Conservation (phyloP, 2,888 invertebrate genomes). For the Lepetodrilus schrolli region DNA sequence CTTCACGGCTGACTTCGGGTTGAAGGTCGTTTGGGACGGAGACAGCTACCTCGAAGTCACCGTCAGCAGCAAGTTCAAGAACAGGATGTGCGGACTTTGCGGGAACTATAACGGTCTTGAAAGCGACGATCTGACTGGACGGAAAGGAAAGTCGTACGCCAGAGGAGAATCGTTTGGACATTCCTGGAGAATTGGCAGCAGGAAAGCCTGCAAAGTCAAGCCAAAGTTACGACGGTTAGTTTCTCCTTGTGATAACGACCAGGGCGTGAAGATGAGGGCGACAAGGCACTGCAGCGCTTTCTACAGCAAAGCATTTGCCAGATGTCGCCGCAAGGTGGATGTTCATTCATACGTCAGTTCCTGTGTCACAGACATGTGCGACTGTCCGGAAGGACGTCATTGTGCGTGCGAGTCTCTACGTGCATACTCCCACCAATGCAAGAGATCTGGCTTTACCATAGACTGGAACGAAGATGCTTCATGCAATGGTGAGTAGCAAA, state of each 20-base stretch:
- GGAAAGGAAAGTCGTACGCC: constrained; percentile 78
- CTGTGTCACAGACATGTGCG: constrained; percentile 90
- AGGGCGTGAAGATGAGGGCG: constrained; percentile 51
- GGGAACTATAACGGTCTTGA: constrained; percentile 93
- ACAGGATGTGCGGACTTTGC: constrained; percentile 90
- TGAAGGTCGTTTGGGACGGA: constrained; percentile 93
- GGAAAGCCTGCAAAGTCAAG: constrained; percentile 69
- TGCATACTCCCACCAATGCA: constrained; percentile 91
- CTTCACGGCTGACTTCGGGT: constrained; percentile 78
- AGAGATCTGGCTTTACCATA: constrained; percentile 81
- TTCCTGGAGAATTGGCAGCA: constrained; percentile 92
- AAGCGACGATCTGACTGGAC: constrained; percentile 84
- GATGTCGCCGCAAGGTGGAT: constrained; percentile 87
- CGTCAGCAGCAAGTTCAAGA: constrained; percentile 84
- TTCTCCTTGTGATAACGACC: constrained; percentile 58
- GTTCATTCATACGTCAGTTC: constrained; percentile 85
- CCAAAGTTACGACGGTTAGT: constrained; percentile 47
- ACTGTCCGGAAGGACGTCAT: constrained; percentile 83
- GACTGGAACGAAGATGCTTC: constrained; percentile 40
- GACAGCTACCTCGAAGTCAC: constrained; percentile 90
- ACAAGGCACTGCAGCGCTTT: constrained; percentile 78
- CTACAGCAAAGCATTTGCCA: constrained; percentile 80
- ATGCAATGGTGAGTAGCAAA: constrained; percentile 48
- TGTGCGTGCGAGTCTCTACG: constrained; percentile 93
- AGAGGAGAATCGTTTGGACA: constrained; percentile 85